Base-by-base conservation (phyloP, 92 coral and sea anemone genomes). In the Bergia sp. region DNA sequence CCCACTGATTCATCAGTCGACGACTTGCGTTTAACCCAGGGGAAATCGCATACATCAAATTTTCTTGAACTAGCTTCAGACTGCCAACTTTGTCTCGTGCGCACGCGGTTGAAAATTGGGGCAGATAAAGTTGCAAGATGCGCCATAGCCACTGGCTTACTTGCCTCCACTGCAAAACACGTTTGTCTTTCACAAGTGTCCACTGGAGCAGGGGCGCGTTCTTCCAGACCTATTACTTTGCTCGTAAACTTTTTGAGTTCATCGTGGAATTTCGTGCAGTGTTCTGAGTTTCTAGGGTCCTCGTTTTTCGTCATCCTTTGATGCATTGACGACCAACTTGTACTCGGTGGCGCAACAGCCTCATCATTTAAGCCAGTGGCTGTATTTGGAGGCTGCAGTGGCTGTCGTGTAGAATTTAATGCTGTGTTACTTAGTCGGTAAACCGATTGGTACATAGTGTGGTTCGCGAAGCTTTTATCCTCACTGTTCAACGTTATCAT, bases 161-260 rank as follows among this genome's bases (percentile, higher is more conserved):
- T 71, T 44, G 43, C n/a, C 21, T 23, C 45, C 23, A 37, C 43
- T 73, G 43, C 10, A 37, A 57, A 80, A 37, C 29, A 57, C 37
- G 7, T 23, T 61, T 61, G 69, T 18, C 23, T 57, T 39, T 37
- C 85, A 41, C 39, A 49, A 15, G 37, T 18, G 23, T 11, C 21
- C 64, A 20, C 3, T 18, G 69, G n/a, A 23, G 41, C 23, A 55
- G 72, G 49, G 23, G 40, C 85, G 43, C 12, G 4, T 80, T 80
- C 37, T 39, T 80, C 85, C 37, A 80, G 4, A 9, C 72, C 45
- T 37, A 80, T 47, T 15, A 80, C 85, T 57, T 80, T 80, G 13
- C 57, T 37, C 20, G 85, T 80, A 80, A 80, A 80, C 72, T 13
- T 80, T 80, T 57, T 67, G 8, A 80, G 85, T 12, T 80, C 85